Evolutionary conservation across 2,888 invertebrate species (phyloP).

Genomic region (Charanyca ferruginea): DNA sequence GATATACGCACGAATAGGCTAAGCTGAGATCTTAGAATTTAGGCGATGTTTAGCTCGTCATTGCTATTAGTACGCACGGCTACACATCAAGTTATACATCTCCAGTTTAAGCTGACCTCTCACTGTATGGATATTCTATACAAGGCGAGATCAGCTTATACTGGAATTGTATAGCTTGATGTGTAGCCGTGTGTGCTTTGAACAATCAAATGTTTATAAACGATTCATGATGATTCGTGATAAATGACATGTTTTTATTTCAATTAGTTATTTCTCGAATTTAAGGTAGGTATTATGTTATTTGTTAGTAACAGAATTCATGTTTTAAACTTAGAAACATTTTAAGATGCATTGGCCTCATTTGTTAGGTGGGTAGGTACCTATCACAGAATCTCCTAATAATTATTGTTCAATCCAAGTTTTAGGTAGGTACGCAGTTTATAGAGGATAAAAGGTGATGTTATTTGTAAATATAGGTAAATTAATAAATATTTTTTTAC

Average conservation of each 20-base stretch:
- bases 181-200: no score
- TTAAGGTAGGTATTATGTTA: constrained; percentile 1
- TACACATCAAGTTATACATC: no score
- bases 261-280: neutral
- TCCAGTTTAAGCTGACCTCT: no score
- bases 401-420: constrained; percentile 10
- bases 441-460: constrained; percentile 20
- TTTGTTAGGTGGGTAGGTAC: neutral
- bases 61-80: no score
- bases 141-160: no score
- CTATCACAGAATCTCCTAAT: neutral
- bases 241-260: constrained; percentile 11
- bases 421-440: constrained; percentile 3
- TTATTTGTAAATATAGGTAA: constrained; percentile 16
- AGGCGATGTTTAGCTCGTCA: neutral
- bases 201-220: neutral
- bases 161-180: no score
- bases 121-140: no score
- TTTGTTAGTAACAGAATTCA: neutral
- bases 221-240: neutral
- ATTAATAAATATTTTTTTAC: constrained; percentile 30
- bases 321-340: no score
- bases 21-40: constrained; percentile 27
- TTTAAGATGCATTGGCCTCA: neutral
- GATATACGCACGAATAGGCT: constrained; percentile 66